Evolutionary conservation across 2,888 invertebrate species (phyloP).

Genomic region (Abscondita cerata): DNA sequence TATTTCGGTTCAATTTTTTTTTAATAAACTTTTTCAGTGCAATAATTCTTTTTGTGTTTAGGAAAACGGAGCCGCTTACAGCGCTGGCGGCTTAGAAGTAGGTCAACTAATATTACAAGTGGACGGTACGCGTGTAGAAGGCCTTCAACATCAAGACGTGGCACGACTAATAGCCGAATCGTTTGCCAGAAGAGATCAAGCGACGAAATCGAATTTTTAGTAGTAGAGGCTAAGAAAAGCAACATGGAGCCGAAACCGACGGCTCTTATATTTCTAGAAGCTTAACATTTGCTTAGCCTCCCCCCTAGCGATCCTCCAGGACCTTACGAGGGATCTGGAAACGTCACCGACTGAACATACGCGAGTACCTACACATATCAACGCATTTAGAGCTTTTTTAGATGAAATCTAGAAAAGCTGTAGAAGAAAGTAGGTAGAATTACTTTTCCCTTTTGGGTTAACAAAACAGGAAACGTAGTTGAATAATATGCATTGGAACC

Average conservation of each 20-base stretch:
- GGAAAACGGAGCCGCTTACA: conserved; percentile 95
- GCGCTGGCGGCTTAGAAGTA: conserved; percentile 91
- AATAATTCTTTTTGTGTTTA: too few species aligned
- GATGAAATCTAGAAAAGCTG: conserved; percentile 26
- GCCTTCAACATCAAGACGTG: conserved; percentile 88
- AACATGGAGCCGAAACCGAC: conserved; percentile 92
- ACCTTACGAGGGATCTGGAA: conserved; percentile 67
- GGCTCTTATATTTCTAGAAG: conserved; percentile 88
- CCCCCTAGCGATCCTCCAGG: conserved; percentile 80
- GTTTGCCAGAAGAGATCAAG: conserved; percentile 88
- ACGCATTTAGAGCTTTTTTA: conserved; percentile 30
- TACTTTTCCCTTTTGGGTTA: conserved; percentile 30
- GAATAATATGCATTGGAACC: conserved; percentile 56
- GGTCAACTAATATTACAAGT: conserved; percentile 92
- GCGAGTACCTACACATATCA: conserved; percentile 41
- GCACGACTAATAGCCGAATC: conserved; percentile 92
- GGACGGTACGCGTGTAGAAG: conserved; percentile 78
- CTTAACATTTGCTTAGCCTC: conserved; percentile 91
- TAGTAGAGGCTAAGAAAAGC: conserved; percentile 91
- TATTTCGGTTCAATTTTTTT: too few species aligned
- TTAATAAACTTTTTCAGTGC: too few species aligned
- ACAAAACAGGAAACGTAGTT: conserved; percentile 36
- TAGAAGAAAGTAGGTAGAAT: conserved; percentile 33
- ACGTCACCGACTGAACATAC: conserved; percentile 69
- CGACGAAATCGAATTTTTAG: conserved; percentile 91